phyloP scores from a whole-genome alignment of 2,888 invertebrate species.

The Pasiphila rectangulata region DNA sequence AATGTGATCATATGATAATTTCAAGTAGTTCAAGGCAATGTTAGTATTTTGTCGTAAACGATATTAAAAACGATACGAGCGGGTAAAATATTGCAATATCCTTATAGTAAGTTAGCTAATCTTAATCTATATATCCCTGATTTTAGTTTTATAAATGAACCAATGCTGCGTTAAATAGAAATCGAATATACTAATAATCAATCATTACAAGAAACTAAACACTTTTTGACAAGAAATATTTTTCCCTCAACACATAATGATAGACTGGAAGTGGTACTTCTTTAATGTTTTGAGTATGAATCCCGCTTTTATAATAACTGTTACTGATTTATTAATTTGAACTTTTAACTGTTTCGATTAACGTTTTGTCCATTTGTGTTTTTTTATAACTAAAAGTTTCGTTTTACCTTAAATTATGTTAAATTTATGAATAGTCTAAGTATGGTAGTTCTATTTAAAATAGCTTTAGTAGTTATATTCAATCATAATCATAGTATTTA shows the following conservation, averaged over 20 bases:
- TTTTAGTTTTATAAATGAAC: slow-evolving; percentile 15
- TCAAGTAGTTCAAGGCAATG: slow-evolving; percentile 36
- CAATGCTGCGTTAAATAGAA: slow-evolving; percentile 8
- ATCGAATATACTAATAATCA: background rate
- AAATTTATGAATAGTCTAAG: slow-evolving; percentile 2
- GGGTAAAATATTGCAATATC: slow-evolving; percentile 52
- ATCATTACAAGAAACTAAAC: no score
- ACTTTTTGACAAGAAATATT: no score
- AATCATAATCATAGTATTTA: slow-evolving; percentile 9
- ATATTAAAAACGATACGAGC: slow-evolving; percentile 30
- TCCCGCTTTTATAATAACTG: no score
- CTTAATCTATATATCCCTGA: slow-evolving; percentile 14
- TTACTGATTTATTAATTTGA: no score
- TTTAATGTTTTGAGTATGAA: no score
- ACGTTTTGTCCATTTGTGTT: background rate
- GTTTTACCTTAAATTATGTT: background rate
- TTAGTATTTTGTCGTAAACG: slow-evolving; percentile 43
- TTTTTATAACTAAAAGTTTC: background rate
- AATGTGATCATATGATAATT: slow-evolving; percentile 58
- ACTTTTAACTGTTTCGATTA: background rate
- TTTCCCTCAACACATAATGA: no score
- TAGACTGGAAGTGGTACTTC: no score
- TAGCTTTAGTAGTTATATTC: slow-evolving; percentile 14
- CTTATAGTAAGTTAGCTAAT: slow-evolving; percentile 33
- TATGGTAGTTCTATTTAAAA: slow-evolving; percentile 21